phyloP scores from a whole-genome alignment of 2,113 vertebrate genomes.

The Marcusenius ussheri region DNA sequence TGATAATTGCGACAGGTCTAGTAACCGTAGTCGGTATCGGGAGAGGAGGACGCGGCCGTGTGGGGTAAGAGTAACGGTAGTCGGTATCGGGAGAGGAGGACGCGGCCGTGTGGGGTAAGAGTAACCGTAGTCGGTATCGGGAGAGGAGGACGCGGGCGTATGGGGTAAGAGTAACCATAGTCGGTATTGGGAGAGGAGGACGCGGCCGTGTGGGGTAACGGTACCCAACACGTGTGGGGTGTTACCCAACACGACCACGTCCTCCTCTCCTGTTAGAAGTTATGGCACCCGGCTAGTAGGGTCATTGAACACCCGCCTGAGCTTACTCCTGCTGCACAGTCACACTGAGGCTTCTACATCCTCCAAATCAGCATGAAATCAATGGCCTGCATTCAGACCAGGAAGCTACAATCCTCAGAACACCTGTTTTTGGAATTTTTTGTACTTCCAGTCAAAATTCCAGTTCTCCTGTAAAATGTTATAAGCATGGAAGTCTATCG shows the following conservation, averaged over 20 bases:
- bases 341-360: slow-evolving; percentile 62
- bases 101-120: too few species aligned
- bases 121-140: too few species aligned
- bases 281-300: slow-evolving; percentile 49
- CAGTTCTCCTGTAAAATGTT: neutral
- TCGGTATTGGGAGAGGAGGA: too few species aligned
- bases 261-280: too few species aligned
- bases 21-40: slow-evolving; percentile 42
- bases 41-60: too few species aligned
- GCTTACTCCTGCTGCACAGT: slow-evolving; percentile 48
- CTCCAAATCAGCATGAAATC: slow-evolving; percentile 46
- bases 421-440: neutral
- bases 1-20: too few species aligned
- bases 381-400: slow-evolving; percentile 55
- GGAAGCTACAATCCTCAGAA: neutral
- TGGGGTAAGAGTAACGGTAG: slow-evolving; percentile 75
- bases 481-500: neutral
- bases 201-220: too few species aligned
- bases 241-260: too few species aligned
- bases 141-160: too few species aligned
- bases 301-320: slow-evolving; percentile 76
- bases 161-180: too few species aligned
- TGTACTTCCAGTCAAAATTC: neutral
- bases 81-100: too few species aligned
- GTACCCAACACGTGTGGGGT: too few species aligned